Percentiles rank a stretch among this genome's conserved stretches.
phyloP scores from a whole-genome alignment of 2,797 vertebrate genomes.

The Onychomys arenicola region DNA sequence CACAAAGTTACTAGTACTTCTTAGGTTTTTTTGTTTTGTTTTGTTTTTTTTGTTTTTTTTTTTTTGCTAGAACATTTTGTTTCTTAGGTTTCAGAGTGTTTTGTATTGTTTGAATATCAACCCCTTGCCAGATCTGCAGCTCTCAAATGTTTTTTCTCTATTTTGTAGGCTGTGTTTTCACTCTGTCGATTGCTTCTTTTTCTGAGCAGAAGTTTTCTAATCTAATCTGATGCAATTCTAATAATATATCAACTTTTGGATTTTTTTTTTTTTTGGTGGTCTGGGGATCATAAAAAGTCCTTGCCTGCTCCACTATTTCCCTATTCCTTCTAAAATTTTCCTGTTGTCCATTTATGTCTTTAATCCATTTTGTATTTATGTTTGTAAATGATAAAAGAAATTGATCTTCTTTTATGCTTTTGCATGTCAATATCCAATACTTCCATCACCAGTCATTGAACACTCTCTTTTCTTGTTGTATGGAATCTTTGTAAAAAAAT shows the following conservation, averaged over 20 bases:
- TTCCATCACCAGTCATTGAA: not conserved
- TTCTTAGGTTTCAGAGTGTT: not conserved
- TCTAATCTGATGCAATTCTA: not conserved
- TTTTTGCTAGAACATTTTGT: too few relatives aligned
- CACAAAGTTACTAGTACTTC: not conserved
- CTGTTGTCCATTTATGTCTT: not conserved
- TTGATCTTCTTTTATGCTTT: not conserved
- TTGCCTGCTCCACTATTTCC: not conserved
- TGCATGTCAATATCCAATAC: not conserved
- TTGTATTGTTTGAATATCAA: not conserved
- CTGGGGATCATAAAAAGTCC: not conserved
- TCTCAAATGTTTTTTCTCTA: not conserved
- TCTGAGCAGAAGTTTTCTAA: not conserved
- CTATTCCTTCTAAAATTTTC: not conserved
- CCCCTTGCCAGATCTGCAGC: too few relatives aligned
- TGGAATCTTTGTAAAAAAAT: not conserved
- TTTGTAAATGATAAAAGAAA: not conserved
- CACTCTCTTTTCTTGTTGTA: not conserved
- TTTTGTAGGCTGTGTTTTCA: not conserved
- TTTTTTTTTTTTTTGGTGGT: not conserved
- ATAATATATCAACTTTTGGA: too few relatives aligned
- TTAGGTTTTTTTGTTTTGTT: too few relatives aligned
- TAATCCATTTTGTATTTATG: not conserved
- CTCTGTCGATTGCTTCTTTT: not conserved
- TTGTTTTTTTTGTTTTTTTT: too few relatives aligned